Evolutionary conservation across 2,888 invertebrate species (phyloP).

Genomic region (Lordiphosa andalusiaca): DNA sequence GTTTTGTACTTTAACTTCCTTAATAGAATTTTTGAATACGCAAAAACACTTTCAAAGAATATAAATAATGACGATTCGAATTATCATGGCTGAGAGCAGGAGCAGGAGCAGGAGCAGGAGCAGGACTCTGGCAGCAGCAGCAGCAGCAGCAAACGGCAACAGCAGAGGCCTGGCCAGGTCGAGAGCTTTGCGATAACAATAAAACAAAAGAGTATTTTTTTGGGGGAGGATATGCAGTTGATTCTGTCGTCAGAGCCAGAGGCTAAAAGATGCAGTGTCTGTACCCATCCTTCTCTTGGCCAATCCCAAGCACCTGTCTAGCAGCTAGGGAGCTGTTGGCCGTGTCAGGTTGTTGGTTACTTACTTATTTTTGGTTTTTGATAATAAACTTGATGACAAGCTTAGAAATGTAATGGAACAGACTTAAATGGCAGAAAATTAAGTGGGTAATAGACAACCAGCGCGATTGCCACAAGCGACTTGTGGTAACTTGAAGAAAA

Average conservation of each 20-base stretch:
- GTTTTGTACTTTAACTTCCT: slow-evolving; percentile 74
- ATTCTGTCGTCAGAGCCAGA: not conserved
- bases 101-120: not conserved
- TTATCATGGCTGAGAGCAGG: slow-evolving; percentile 61
- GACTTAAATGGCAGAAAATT: too few species aligned
- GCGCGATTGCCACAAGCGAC: too few species aligned
- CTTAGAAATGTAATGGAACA: slow-evolving; percentile 11
- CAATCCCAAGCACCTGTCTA: slow-evolving; percentile 10
- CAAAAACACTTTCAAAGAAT: slow-evolving; percentile 78
- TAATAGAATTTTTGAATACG: slow-evolving; percentile 80
- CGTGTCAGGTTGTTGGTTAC: slow-evolving; percentile 48
- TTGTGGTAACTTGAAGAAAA: too few species aligned
- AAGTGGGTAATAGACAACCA: too few species aligned
- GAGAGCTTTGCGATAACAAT: slow-evolving; percentile 54
- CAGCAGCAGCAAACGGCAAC: not conserved
- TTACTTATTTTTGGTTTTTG: slow-evolving; percentile 25
- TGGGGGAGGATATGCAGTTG: not conserved
- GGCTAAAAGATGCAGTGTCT: not conserved
- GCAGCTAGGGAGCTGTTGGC: not conserved
- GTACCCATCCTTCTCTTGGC: too few species aligned
- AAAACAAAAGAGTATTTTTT: slow-evolving; percentile 52
- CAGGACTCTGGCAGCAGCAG: slow-evolving; percentile 7
- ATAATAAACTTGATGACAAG: slow-evolving; percentile 62
- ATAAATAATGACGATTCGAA: slow-evolving; percentile 80
- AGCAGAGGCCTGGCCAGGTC: slow-evolving; percentile 21